Conservation (phyloP, 2,113 vertebrate genomes). For the Myiopsitta monachus region DNA sequence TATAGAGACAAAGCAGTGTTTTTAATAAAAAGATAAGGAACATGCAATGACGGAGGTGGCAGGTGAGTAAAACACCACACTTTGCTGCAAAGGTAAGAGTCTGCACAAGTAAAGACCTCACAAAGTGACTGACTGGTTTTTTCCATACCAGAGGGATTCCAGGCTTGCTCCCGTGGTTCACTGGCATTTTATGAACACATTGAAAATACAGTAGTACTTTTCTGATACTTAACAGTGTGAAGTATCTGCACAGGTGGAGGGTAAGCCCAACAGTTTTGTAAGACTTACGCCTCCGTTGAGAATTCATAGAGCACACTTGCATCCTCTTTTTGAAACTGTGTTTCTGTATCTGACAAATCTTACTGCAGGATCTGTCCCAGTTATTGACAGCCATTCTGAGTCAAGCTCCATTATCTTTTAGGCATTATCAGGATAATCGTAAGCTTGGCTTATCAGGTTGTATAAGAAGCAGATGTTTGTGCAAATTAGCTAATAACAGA, state of each 20-base stretch:
- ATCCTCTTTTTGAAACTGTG: neutral
- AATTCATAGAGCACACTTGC: neutral
- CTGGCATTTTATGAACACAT: neutral
- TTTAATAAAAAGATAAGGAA: neutral
- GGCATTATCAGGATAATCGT: neutral
- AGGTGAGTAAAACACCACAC: neutral
- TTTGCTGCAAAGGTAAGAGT: neutral
- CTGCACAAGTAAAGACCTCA: neutral
- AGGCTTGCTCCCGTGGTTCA: neutral
- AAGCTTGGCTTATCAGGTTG: neutral
- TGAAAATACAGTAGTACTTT: neutral
- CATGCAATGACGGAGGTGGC: fast-evolving
- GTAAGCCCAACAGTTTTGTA: neutral
- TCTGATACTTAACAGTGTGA: neutral
- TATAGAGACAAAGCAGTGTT: neutral
- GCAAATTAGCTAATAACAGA: neutral
- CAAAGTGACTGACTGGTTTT: neutral
- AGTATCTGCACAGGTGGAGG: neutral
- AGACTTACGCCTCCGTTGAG: neutral
- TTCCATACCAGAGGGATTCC: neutral
- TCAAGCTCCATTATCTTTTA: neutral
- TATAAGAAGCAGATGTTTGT: neutral
- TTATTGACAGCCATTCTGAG: neutral
- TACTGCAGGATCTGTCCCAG: neutral
- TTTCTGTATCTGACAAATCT: neutral